Evolutionary conservation across 23 tunicate genomes (phyloP), one percentile per base, ranked within the genome.

Genomic region (Aplidium turbinatum): DNA sequence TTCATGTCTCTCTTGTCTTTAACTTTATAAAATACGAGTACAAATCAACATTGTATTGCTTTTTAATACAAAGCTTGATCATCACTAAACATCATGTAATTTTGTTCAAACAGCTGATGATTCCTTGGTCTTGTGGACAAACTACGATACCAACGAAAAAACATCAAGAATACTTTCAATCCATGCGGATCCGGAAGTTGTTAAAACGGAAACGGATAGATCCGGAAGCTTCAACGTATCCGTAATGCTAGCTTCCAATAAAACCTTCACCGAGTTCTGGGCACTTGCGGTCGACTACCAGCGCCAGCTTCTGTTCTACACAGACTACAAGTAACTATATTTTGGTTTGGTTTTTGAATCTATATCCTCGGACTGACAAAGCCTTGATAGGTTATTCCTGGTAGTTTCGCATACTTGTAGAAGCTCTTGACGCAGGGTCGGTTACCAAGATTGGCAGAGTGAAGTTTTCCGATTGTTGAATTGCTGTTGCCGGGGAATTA

Each of bases 141-240:
- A 51, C 47, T 78, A 66, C 61, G 58, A 85, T 65, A 18, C 25
- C 4, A 7, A 33, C 3, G 45, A 28, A 36, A 36, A 35, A 18
- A 35, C 57, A 1, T 29, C 83, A 31, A 42, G 39, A 0, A 35
- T 85, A 0, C 28, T 54, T 20, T 57, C 91, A 3, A 11, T 55
- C 0, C 47, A 79, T 36, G 99, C 99, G 11, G 95, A 95, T 67
- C 96, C 96, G 4, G 99, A 95, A 50, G 52, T 82, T 48, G 95
- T 94, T 7, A 38, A 53, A 20, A 16, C 3, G 4, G 7, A 9
- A 21, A 6, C 61, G 24, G 30, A n/a, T 19, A 57, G 54, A 51
- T 30, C 35, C 26, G 24, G 18, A 33, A 18, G 7, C 38, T 22
- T 70, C 58, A 70, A 70, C 13, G 16, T 22, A 2, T 26, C 13